Evolutionary conservation across 92 coral and sea anemone species (phyloP).

Genomic region (Plumapathes pennacea): DNA sequence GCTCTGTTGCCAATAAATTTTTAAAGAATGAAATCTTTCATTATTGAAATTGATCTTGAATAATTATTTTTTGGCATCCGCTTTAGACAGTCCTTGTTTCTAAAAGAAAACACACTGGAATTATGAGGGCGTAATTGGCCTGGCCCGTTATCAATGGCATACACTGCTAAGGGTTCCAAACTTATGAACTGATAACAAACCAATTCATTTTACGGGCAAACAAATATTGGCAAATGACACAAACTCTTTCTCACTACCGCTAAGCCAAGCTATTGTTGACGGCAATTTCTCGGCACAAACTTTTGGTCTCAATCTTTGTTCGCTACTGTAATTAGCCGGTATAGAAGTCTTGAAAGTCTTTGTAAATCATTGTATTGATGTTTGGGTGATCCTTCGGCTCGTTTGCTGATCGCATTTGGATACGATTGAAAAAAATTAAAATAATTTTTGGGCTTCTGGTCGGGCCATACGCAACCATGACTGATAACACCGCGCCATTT

Average conservation of each 20-base stretch:
- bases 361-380: slow-evolving; percentile 36
- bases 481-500: slow-evolving; percentile 65
- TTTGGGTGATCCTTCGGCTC: slow-evolving; percentile 70
- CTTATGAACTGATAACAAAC: slow-evolving; percentile 68
- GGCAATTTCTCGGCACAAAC: slow-evolving; percentile 11
- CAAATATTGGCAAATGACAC: slow-evolving; percentile 44
- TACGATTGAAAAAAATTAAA: slow-evolving; percentile 77
- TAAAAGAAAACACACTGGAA: slow-evolving; percentile 60
- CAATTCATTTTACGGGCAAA: slow-evolving; percentile 81
- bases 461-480: too few relatives aligned
- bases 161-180: slow-evolving; percentile 61
- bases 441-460: slow-evolving; percentile 77
- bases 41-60: slow-evolving; percentile 64
- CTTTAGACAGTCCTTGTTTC: slow-evolving; percentile 60
- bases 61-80: slow-evolving; percentile 77
- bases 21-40: slow-evolving; percentile 68
- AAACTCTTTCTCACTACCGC: slow-evolving; percentile 13
- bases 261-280: too few relatives aligned
- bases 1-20: slow-evolving; percentile 70
- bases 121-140: slow-evolving; percentile 72
- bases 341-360: slow-evolving; percentile 22
- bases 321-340: slow-evolving; percentile 25
- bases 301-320: slow-evolving; percentile 18
- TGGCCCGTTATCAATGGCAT: slow-evolving; percentile 69
- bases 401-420: slow-evolving; percentile 80